Percentiles rank a stretch among this genome's conserved stretches.
These are phyloP conservation scores for Mormyrops boulengeri DNA, from an alignment of 2,797 vertebrate genomes.

Conservation along the genomic window DNA sequence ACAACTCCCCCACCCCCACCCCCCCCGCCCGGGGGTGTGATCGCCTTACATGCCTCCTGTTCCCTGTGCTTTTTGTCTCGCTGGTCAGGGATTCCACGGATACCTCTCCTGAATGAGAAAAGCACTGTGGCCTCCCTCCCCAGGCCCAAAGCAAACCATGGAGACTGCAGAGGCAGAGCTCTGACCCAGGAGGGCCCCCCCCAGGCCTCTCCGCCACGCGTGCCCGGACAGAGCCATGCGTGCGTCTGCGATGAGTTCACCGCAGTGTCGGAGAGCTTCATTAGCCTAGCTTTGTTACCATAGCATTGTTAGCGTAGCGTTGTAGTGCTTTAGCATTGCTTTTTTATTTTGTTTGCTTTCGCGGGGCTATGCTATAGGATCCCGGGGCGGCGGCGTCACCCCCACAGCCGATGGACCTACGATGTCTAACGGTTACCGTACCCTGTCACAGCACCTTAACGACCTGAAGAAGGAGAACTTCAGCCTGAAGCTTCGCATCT, in stretches of 20 bases:
- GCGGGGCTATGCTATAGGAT: neutral
- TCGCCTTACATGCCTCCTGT: constrained; percentile 63
- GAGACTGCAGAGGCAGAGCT: constrained; percentile 50
- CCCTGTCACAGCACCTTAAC: constrained; percentile 96
- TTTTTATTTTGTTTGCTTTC: neutral
- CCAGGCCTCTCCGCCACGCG: constrained; percentile 25
- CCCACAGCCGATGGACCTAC: constrained; percentile 52
- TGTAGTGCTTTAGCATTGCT: constrained; percentile 15
- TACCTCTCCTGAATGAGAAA: constrained; percentile 69
- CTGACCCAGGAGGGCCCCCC: constrained; percentile 37
- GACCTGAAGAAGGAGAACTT: constrained; percentile 99
- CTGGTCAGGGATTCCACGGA: constrained; percentile 78
- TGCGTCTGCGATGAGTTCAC: constrained; percentile 27
- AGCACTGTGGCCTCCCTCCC: constrained; percentile 42
- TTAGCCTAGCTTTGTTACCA: neutral
- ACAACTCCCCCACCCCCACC: neutral
- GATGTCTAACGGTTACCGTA: constrained; percentile 97
- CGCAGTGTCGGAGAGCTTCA: constrained; percentile 1
- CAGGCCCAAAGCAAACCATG: constrained; percentile 63
- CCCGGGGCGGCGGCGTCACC: neutral
- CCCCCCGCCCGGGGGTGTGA: constrained; percentile 35
- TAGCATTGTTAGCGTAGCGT: neutral
- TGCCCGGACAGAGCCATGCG: constrained; percentile 3
- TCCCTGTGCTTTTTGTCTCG: constrained; percentile 51
- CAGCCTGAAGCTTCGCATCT: constrained; percentile 98